Evolutionary conservation across 2,113 vertebrate species (phyloP).

Genomic region (Gasterosteus nipponicus): DNA sequence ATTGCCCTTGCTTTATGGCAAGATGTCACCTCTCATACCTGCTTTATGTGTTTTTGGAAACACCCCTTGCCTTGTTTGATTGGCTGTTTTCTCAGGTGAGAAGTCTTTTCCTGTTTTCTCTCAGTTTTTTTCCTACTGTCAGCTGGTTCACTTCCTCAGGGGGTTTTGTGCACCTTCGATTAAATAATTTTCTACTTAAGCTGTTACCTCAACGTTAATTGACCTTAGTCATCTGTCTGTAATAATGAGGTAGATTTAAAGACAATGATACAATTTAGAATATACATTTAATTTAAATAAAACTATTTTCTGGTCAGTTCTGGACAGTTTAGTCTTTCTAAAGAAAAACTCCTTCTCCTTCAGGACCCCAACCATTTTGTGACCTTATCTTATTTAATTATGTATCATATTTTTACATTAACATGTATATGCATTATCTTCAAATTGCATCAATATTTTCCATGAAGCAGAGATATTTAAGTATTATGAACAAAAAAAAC

Average conservation of each 20-base stretch:
- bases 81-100: constrained; percentile 73
- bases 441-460: background rate
- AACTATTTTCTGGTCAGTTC: background rate
- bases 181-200: constrained; percentile 60
- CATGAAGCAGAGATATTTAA: background rate
- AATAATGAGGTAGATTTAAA: constrained; percentile 11
- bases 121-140: constrained; percentile 39
- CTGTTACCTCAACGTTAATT: constrained; percentile 21
- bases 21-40: constrained; percentile 79
- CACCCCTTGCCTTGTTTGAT: constrained; percentile 72
- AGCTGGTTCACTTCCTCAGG: constrained; percentile 61
- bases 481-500: background rate
- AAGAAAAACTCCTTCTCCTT: background rate
- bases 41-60: constrained; percentile 77
- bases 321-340: background rate
- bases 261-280: background rate
- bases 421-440: background rate
- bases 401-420: background rate
- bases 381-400: background rate
- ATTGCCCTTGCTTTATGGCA: constrained; percentile 78
- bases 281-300: background rate
- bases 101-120: constrained; percentile 26
- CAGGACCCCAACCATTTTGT: background rate
- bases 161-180: constrained; percentile 58
- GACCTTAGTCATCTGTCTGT: background rate